phyloP scores from a whole-genome alignment of 2,888 invertebrate species.

The Sepioteuthis lessoniana region DNA sequence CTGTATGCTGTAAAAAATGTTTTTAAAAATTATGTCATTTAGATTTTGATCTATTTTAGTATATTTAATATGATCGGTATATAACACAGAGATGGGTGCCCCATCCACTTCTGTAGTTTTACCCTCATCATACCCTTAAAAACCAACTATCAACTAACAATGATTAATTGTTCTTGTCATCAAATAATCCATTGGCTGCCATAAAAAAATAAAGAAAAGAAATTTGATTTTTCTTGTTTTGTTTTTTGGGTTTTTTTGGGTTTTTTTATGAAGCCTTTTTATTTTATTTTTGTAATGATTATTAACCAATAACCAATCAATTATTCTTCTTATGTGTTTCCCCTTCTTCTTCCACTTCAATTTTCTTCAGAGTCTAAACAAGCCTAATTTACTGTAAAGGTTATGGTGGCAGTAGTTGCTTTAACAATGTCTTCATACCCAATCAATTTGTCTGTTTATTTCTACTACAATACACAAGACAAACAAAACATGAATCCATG shows the following conservation, averaged over 20 bases:
- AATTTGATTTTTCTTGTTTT: no score
- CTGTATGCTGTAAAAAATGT: no score
- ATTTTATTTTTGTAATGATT: neutral
- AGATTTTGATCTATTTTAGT: no score
- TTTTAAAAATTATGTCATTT: no score
- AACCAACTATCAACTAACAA: neutral
- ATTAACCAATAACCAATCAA: neutral
- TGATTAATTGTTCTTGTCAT: neutral
- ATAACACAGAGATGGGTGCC: no score
- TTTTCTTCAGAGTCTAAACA: neutral
- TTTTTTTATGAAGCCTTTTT: no score
- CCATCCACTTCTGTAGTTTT: no score
- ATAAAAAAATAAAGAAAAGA: neutral
- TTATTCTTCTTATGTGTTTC: neutral
- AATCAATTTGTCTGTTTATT: neutral
- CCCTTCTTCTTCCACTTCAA: neutral
- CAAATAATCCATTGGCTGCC: neutral
- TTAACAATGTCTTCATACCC: neutral
- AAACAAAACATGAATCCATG: neutral
- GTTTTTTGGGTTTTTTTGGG: neutral
- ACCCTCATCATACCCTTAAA: no score
- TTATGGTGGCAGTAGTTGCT: neutral
- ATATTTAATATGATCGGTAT: no score
- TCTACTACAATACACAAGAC: neutral
- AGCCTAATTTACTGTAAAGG: conserved; percentile 17